These are phyloP conservation scores for Xestia xanthographa DNA, from an alignment of 2,888 invertebrate genomes.

Conservation along the genomic window DNA sequence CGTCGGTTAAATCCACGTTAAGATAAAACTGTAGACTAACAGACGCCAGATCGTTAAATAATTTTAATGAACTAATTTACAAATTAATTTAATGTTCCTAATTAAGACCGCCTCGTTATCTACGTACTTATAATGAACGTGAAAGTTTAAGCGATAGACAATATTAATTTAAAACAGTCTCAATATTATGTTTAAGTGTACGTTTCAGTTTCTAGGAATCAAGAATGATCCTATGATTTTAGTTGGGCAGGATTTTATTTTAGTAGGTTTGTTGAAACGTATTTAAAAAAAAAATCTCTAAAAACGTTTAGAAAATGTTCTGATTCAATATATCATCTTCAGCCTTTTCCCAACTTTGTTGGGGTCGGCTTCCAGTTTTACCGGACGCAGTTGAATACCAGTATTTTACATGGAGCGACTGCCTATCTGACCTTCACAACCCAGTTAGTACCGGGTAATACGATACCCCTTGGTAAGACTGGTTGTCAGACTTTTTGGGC, in stretches of 20 bases:
- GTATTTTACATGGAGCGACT: too few relatives aligned
- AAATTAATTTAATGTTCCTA: conserved; percentile 38
- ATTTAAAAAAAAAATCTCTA: background rate
- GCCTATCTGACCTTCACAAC: too few relatives aligned
- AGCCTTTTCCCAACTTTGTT: too few relatives aligned
- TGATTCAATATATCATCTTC: background rate
- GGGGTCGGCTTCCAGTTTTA: too few relatives aligned
- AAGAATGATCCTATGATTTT: background rate
- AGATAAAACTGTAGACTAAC: background rate
- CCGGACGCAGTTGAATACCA: too few relatives aligned
- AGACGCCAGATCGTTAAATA: conserved; percentile 11
- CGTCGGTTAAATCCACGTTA: background rate
- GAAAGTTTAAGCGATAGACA: conserved; percentile 2
- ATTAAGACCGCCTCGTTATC: conserved; percentile 37
- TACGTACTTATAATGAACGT: conserved; percentile 25
- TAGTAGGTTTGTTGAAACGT: background rate
- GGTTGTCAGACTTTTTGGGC: too few relatives aligned
- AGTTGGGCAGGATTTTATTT: background rate
- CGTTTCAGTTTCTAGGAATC: background rate
- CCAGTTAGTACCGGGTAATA: too few relatives aligned
- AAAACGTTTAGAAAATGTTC: background rate
- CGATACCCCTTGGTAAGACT: too few relatives aligned
- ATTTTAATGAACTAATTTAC: conserved; percentile 36
- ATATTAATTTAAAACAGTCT: conserved; percentile 13
- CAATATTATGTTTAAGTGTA: background rate